Evolutionary conservation across 2,797 vertebrate species (phyloP).

Genomic region (Graptemys geographica): DNA sequence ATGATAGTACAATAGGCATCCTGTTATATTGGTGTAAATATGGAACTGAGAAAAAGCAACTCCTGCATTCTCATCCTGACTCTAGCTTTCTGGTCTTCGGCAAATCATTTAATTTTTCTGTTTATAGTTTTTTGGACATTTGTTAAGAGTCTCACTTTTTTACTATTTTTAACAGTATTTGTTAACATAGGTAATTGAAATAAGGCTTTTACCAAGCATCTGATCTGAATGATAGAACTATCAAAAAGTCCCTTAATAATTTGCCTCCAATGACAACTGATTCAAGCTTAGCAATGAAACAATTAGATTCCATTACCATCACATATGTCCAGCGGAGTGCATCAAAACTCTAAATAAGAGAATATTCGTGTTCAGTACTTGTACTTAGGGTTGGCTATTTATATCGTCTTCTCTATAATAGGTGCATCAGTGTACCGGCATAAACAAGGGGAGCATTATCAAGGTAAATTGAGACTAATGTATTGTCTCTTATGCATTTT

Average conservation of each 20-base stretch:
- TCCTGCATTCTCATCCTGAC: slow-evolving; percentile 22
- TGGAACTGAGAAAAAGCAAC: slow-evolving; percentile 26
- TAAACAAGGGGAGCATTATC: slow-evolving; percentile 30
- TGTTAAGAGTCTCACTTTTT: slow-evolving; percentile 7
- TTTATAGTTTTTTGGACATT: slow-evolving; percentile 8
- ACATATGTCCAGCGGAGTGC: slow-evolving; percentile 39
- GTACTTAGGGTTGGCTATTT: not conserved
- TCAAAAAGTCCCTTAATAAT: slow-evolving; percentile 68
- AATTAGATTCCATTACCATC: slow-evolving; percentile 62
- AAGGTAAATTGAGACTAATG: slow-evolving; percentile 45
- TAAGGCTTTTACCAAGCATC: slow-evolving; percentile 42
- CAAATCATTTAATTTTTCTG: slow-evolving; percentile 51
- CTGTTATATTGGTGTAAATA: slow-evolving; percentile 20
- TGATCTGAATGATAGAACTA: slow-evolving; percentile 73
- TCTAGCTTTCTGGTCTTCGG: slow-evolving; percentile 53
- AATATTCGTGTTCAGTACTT: not conserved
- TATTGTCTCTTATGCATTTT: slow-evolving; percentile 23
- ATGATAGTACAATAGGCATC: not conserved
- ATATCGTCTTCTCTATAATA: slow-evolving; percentile 35
- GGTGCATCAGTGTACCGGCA: not conserved
- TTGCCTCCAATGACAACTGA: slow-evolving; percentile 62
- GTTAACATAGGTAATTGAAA: slow-evolving; percentile 55
- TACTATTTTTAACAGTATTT: slow-evolving; percentile 62
- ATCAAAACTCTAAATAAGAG: slow-evolving; percentile 15
- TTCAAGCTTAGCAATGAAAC: slow-evolving; percentile 68